Base-by-base conservation (phyloP, 2,888 invertebrate species). In the Notocelia uddmanniana region DNA sequence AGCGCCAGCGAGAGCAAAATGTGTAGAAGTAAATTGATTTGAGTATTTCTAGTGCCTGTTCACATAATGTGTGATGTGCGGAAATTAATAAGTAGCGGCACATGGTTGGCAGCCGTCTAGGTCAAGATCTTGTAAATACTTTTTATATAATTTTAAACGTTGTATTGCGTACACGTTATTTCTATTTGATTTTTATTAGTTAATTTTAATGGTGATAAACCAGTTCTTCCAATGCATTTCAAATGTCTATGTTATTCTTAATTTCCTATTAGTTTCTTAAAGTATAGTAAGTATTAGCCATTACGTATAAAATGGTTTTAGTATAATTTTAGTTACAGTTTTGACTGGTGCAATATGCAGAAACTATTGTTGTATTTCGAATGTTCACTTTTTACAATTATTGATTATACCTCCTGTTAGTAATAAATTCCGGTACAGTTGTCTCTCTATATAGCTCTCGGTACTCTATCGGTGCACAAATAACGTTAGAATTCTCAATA, bases 221-320 rank as follows among this genome's bases (percentile, higher is more conserved):
- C 72, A 68, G 72, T 45, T 71, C 71, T 71, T 72, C 68, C 67
- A 62, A 55, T 72, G 72, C 72, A 72, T 72, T 72, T 72, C 37
- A 63, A 63, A 57, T 69, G 66, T 57, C 60, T 64, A 48, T 34
- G 31, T 63, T 63, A 63, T 15, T 57, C 26, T 57, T 57, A 55
- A 18, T 45, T 57, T 41, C 41, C 41, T 54, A 18, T 11, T 52
- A 21, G 54, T 37, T 66, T 45, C 48, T 48, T 62, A 50, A 54
- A 66, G 58, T 68, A 69, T 59, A 69, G 52, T 55, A 67, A 69
- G 52, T 55, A 67, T 26, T 54, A n/a, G 21, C 23, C 37, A 54
- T 21, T 37, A 54, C 3, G 64, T 23, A 21, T 18, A 34, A 23
- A 15, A 21, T 66, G 18, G 41, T 55, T 66, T 45, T 66, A 66